A percentile compares a stretch with the other conserved stretches of the same genome.
Evolutionary conservation across 2,797 vertebrate species (phyloP).

Genomic region (Halcyon chelicuti): DNA sequence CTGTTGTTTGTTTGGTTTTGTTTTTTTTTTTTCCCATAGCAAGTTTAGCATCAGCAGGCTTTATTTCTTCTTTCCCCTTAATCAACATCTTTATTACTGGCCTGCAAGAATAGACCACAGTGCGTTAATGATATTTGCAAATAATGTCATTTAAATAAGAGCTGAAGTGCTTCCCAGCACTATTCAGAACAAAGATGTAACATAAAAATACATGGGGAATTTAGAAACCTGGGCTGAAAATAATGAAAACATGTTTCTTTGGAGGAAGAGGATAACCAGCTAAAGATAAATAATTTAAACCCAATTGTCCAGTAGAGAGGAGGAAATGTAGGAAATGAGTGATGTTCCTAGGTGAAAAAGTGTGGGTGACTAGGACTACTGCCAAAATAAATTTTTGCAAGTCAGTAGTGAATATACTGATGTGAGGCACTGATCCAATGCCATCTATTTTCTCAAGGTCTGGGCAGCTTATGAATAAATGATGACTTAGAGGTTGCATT

Average conservation of each 20-base stretch:
- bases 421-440: neutral
- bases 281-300: neutral
- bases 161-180: neutral
- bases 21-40: neutral
- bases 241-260: neutral
- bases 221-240: neutral
- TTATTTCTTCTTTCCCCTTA: neutral
- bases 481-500: neutral
- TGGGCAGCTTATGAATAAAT: neutral
- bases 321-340: neutral
- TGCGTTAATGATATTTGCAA: neutral
- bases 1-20: neutral
- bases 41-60: neutral
- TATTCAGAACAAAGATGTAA: neutral
- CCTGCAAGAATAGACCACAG: neutral
- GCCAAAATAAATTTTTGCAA: neutral
- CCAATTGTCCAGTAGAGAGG: neutral
- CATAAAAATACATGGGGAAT: neutral
- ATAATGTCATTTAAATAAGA: neutral
- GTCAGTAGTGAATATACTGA: neutral
- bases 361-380: neutral
- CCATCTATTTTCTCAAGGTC: neutral
- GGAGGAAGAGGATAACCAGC: neutral
- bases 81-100: neutral
- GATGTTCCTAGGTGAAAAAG: neutral